Percentiles rank a stretch among this genome's conserved stretches.
These are phyloP conservation scores for Guaruba guarouba DNA, from an alignment of 2,113 vertebrate species.

Conservation along the genomic window DNA sequence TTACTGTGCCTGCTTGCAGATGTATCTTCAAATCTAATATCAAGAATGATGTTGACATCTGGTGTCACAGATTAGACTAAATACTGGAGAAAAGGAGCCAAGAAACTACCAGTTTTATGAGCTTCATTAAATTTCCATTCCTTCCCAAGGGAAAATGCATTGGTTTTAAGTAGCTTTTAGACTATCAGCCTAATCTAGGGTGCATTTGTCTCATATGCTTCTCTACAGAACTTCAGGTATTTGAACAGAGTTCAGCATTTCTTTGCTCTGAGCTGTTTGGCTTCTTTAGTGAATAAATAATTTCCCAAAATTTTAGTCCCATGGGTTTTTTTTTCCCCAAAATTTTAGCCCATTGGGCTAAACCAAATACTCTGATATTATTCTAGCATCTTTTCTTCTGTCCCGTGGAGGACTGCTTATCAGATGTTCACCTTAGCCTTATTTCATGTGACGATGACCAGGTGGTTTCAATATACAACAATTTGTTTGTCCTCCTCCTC, in stretches of 20 bases:
- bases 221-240: background rate
- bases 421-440: background rate
- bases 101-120: background rate
- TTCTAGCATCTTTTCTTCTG: background rate
- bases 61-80: background rate
- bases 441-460: background rate
- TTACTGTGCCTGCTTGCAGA: background rate
- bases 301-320: background rate
- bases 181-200: background rate
- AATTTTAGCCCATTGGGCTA: background rate
- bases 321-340: accelerated
- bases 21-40: too few species aligned
- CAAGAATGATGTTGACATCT: too few species aligned
- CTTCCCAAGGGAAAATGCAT: background rate
- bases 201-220: background rate
- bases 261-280: background rate
- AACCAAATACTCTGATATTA: background rate
- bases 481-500: background rate
- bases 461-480: background rate
- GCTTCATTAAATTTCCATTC: background rate
- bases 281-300: background rate
- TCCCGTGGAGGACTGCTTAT: background rate
- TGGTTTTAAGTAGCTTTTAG: background rate
- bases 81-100: background rate
- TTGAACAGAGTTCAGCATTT: background rate